Conservation (phyloP, 2,113 vertebrate genomes). For the Alexandromys fortis region DNA sequence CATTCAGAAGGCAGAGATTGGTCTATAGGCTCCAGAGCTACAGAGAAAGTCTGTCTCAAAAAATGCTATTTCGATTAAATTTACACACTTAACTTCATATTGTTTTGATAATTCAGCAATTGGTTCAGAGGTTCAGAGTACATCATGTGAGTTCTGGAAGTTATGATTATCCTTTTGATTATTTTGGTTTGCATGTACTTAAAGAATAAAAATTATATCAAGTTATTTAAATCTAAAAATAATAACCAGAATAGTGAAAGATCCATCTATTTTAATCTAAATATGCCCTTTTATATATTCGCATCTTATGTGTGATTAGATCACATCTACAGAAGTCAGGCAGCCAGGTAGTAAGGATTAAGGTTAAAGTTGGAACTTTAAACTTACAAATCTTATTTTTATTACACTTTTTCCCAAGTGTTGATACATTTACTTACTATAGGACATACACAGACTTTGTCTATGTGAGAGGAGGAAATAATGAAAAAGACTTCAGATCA, state of each 20-base stretch:
- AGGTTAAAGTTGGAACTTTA: neutral
- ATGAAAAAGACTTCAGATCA: conserved; percentile 38
- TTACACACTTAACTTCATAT: neutral
- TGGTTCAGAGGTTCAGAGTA: neutral
- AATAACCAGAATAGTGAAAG: neutral
- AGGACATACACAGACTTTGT: neutral
- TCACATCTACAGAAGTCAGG: neutral
- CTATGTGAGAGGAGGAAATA: neutral
- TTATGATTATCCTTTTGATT: neutral
- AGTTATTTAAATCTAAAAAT: neutral
- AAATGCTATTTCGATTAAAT: neutral
- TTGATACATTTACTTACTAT: neutral
- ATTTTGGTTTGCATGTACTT: neutral
- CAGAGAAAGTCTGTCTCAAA: no score
- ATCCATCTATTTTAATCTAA: neutral
- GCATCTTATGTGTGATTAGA: neutral
- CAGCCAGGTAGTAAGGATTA: neutral
- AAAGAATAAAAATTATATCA: conserved; percentile 14
- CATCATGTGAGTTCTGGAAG: neutral
- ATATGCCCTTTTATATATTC: neutral
- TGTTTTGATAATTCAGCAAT: neutral
- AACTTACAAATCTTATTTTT: neutral
- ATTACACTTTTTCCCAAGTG: neutral
- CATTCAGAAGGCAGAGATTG: no score
- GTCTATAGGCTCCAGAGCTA: no score